Conservation (phyloP, 1,140 invertebrate genomes). For the Drosophila repleta region DNA sequence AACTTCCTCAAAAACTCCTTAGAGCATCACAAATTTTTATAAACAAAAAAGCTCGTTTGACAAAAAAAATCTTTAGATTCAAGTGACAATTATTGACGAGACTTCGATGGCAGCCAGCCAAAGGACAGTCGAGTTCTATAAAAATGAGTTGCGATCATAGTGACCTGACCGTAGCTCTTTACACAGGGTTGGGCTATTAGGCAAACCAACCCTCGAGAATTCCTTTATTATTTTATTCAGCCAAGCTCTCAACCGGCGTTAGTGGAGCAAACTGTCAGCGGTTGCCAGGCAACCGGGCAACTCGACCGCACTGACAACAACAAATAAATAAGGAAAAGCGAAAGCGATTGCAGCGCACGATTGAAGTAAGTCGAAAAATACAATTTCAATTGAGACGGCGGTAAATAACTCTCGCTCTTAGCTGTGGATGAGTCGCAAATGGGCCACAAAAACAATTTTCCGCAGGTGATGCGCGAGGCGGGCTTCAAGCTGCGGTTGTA, state of each 20-base stretch:
- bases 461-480: slow-evolving; percentile 73
- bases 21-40: too few species aligned
- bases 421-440: slow-evolving; percentile 40
- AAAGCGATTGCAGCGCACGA: slow-evolving; percentile 42
- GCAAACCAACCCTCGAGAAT: neutral
- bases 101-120: too few species aligned
- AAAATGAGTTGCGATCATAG: too few species aligned
- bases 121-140: too few species aligned
- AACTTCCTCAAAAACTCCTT: too few species aligned
- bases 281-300: slow-evolving; percentile 10
- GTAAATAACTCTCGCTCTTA: slow-evolving; percentile 56
- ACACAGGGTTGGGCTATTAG: neutral
- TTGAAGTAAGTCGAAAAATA: slow-evolving; percentile 22
- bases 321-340: slow-evolving; percentile 41
- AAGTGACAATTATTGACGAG: too few species aligned
- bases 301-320: slow-evolving; percentile 31
- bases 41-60: too few species aligned
- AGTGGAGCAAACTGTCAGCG: neutral
- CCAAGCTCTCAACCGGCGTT: slow-evolving; percentile 30
- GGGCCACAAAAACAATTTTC: slow-evolving; percentile 66
- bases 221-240: slow-evolving; percentile 7
- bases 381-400: slow-evolving; percentile 29
- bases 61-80: too few species aligned
- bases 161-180: too few species aligned
- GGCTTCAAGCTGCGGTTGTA: slow-evolving; percentile 74